These are phyloP conservation scores for Python bivittatus DNA, from an alignment of 2,113 vertebrate species.

Conservation along the genomic window DNA sequence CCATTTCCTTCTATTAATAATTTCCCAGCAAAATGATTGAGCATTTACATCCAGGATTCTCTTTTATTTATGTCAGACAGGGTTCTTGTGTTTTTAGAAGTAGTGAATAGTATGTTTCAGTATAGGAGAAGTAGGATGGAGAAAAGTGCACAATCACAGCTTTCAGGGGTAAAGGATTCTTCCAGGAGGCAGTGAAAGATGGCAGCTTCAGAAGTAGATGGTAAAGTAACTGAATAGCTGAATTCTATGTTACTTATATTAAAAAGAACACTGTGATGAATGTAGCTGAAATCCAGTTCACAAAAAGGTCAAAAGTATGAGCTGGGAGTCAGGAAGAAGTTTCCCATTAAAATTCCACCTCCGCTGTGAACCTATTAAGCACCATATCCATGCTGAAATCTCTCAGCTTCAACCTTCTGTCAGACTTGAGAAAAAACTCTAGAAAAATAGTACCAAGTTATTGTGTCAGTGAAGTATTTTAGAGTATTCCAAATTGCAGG, in stretches of 20 bases:
- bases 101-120: not conserved
- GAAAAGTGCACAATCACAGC: not conserved
- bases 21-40: rapidly evolving
- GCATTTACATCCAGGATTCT: not conserved
- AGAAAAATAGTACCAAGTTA: not conserved
- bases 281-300: not conserved
- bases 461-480: not conserved
- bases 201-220: not conserved
- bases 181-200: not conserved
- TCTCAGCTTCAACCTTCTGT: not conserved
- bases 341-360: not conserved
- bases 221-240: not conserved
- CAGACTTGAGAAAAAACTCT: not conserved
- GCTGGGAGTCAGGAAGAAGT: not conserved
- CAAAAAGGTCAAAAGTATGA: not conserved
- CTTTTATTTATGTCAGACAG: not conserved
- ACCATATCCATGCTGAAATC: not conserved
- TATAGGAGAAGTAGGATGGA: not conserved
- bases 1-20: not conserved
- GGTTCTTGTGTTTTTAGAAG: not conserved
- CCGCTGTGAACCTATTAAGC: not conserved
- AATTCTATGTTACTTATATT: not conserved
- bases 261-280: not conserved
- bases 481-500: not conserved
- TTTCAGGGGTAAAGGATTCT: not conserved